Evolutionary conservation across 2,797 vertebrate genomes (phyloP).

Genomic region (Sebastes elongatus): DNA sequence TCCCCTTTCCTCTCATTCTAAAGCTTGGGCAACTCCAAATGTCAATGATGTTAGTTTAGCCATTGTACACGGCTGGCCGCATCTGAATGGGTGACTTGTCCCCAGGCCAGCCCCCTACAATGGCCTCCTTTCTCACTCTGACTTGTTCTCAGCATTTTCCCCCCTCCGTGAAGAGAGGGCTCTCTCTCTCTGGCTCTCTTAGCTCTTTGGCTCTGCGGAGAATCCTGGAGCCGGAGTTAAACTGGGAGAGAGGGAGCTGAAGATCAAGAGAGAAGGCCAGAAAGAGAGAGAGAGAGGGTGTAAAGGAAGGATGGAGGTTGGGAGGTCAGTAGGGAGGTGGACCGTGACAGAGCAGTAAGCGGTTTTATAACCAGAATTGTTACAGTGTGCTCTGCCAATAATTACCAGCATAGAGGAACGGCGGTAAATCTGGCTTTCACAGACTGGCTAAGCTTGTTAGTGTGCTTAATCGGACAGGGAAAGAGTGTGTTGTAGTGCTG

Average conservation of each 20-base stretch:
- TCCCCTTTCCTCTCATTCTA: slow-evolving; percentile 73
- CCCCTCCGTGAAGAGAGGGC: slow-evolving; percentile 74
- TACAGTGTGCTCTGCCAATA: slow-evolving; percentile 73
- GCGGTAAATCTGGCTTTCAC: slow-evolving; percentile 76
- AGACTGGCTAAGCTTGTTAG: slow-evolving; percentile 77
- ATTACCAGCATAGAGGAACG: slow-evolving; percentile 65
- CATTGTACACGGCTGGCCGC: slow-evolving; percentile 92
- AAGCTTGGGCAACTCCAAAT: slow-evolving; percentile 84
- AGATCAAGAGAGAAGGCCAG: slow-evolving; percentile 28
- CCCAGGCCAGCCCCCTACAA: slow-evolving; percentile 88
- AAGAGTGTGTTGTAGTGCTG: slow-evolving; percentile 64
- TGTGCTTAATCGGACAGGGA: slow-evolving; percentile 75
- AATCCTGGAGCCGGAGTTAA: slow-evolving; percentile 55
- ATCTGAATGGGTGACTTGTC: slow-evolving; percentile 91
- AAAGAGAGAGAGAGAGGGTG: slow-evolving; percentile 23
- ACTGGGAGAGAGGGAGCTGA: slow-evolving; percentile 44
- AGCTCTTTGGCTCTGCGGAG: slow-evolving; percentile 67
- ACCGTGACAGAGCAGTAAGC: slow-evolving; percentile 73
- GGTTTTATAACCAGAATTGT: slow-evolving; percentile 71
- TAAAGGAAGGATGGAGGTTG: slow-evolving; percentile 45
- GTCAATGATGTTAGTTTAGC: slow-evolving; percentile 95
- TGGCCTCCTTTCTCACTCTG: slow-evolving; percentile 82
- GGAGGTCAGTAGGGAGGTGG: slow-evolving; percentile 56
- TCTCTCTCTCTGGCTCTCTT: slow-evolving; percentile 61
- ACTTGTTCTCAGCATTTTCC: slow-evolving; percentile 81